Conservation (phyloP, 2,113 vertebrate genomes). For the Dicentrarchus labrax region DNA sequence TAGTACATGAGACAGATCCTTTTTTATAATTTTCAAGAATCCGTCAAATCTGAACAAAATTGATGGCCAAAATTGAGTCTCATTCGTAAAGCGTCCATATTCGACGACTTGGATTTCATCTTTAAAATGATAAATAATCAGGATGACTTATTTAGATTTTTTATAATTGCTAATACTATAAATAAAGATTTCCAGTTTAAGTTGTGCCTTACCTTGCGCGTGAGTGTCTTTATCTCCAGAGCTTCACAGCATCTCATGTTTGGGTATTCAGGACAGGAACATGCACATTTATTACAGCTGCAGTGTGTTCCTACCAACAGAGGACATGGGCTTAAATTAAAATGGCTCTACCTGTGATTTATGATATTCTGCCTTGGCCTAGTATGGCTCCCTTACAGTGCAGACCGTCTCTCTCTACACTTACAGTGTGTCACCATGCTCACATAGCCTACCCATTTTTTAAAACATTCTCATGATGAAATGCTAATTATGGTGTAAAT, state of each 20-base stretch:
- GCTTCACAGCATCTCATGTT: background rate
- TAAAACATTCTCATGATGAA: background rate
- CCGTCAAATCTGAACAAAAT: too few species aligned
- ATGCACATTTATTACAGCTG: slow-evolving; percentile 39
- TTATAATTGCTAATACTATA: background rate
- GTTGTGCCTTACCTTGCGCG: background rate
- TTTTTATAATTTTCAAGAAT: too few species aligned
- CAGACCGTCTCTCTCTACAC: background rate
- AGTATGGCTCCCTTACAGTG: slow-evolving; percentile 29
- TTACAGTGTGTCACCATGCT: background rate
- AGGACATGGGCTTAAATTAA: slow-evolving; percentile 57
- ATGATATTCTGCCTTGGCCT: slow-evolving; percentile 36
- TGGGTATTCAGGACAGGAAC: slow-evolving; percentile 38
- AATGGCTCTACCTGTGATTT: slow-evolving; percentile 49
- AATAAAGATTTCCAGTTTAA: background rate
- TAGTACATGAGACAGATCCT: too few species aligned
- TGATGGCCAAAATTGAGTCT: too few species aligned
- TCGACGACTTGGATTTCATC: background rate
- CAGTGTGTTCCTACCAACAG: slow-evolving; percentile 18
- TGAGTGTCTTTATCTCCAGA: background rate
- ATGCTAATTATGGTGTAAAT: background rate
- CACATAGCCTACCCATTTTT: background rate
- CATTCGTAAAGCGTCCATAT: too few species aligned
- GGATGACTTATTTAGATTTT: too few species aligned
- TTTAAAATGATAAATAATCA: background rate